Percentiles rank a stretch among this genome's conserved stretches.
Evolutionary conservation across 2,888 invertebrate species (phyloP).

Genomic region (Dasypogon diadema): DNA sequence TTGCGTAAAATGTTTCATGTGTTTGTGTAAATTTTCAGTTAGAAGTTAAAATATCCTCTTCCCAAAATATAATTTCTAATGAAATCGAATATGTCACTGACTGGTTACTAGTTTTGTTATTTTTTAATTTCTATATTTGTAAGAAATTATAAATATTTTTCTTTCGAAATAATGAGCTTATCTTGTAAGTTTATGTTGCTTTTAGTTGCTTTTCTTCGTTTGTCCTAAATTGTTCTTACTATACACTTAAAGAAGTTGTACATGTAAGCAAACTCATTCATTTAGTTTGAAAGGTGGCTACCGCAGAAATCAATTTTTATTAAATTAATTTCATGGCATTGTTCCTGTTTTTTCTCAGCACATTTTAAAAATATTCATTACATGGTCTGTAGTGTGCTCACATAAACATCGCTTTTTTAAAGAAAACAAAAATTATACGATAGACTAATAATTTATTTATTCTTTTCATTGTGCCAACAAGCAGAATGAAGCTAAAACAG

Average conservation of each 20-base stretch:
- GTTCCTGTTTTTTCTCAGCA: constrained; percentile 9
- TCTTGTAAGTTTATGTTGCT: constrained; percentile 31
- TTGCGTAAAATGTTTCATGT: too few species aligned
- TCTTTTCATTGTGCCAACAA: constrained; percentile 26
- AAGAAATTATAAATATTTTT: too few species aligned
- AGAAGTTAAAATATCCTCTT: too few species aligned
- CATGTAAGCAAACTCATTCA: constrained; percentile 7
- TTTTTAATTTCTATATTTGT: neutral
- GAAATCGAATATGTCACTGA: too few species aligned
- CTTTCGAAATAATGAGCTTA: too few species aligned
- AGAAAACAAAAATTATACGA: constrained; percentile 9
- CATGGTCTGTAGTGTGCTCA: constrained; percentile 31
- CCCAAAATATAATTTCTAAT: too few species aligned
- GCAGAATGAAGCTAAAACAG: constrained; percentile 29
- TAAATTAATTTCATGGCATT: neutral
- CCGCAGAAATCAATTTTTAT: neutral
- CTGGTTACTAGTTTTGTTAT: neutral
- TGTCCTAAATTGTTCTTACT: constrained; percentile 8
- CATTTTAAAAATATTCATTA: constrained; percentile 27
- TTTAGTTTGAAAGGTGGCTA: constrained; percentile 1
- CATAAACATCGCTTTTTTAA: constrained; percentile 38
- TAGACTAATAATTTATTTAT: constrained; percentile 35
- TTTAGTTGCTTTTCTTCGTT: constrained; percentile 42
- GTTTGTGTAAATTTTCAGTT: too few species aligned
- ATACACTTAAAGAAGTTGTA: neutral